Conservation (phyloP, 2,888 invertebrate species). For the Parapristionchus giblindavisi region DNA sequence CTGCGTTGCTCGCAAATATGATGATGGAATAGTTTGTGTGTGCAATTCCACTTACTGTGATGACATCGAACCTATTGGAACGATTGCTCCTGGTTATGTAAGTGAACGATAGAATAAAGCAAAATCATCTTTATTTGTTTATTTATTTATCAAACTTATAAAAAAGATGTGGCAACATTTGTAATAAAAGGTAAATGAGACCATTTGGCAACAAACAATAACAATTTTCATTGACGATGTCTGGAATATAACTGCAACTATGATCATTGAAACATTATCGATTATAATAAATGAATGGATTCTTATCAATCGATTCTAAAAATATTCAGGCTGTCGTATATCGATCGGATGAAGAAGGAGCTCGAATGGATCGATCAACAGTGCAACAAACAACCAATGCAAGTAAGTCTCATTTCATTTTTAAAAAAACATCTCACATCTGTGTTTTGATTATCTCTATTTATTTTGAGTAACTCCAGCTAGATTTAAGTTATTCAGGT, state of each 20-base stretch:
- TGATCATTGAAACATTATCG: too few relatives aligned
- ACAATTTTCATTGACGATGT: too few relatives aligned
- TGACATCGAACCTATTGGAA: background rate
- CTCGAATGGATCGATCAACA: conserved; percentile 17
- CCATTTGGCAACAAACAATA: too few relatives aligned
- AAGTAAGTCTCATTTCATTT: background rate
- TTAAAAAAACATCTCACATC: too few relatives aligned
- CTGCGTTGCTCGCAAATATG: conserved; percentile 4
- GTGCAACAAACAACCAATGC: background rate
- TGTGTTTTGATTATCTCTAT: too few relatives aligned
- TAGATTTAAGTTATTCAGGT: background rate
- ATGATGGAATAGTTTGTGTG: conserved; percentile 19
- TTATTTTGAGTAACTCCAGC: too few relatives aligned
- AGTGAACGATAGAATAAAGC: too few relatives aligned
- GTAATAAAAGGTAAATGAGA: too few relatives aligned
- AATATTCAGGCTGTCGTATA: conserved; percentile 7
- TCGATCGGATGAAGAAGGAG: background rate
- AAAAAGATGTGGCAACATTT: too few relatives aligned
- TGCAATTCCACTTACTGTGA: conserved; percentile 21
- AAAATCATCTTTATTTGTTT: too few relatives aligned
- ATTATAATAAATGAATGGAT: background rate
- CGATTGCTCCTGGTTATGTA: background rate
- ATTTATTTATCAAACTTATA: too few relatives aligned
- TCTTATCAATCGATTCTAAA: background rate
- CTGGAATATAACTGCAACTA: too few relatives aligned